Base-by-base conservation (phyloP, 2,888 invertebrate genomes). In the Muscina levida region DNA sequence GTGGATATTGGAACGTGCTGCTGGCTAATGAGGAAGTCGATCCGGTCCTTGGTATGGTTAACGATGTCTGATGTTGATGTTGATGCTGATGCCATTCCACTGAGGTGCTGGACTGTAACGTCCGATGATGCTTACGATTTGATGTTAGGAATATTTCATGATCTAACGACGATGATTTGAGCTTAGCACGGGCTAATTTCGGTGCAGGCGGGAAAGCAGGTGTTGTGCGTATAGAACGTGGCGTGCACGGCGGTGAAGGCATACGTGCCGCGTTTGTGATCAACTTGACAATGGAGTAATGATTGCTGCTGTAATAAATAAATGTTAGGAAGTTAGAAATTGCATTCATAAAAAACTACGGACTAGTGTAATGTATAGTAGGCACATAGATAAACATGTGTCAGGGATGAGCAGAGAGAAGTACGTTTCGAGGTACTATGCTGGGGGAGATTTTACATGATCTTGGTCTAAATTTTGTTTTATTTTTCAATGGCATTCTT, bases 11-110 rank as follows among this genome's bases (percentile, higher is more conserved):
- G 56, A 81, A 77, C 6, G 77, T 85, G 76, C 84, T 88, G 84
- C 88, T 88, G 71, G 87, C 88, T 75, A 88, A 77, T 76, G 88
- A 88, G 48, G 88, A 88, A 56, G 88, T 88, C 72, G 88, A 88
- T 75, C 86, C 88, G 77, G 85, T 86, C 17, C 85, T 85, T 48
- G 87, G 89, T 85, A 87, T 87, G 80, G 85, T 82, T 48, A 82
- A 79, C 56, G 82, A 80, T 71, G 76, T 70, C 75, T 78, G 79
- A 67, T 82, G 46, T 59, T 76, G 57, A 59, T 39, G 57, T 53
- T 68, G 65, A 56, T 77, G 85, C 76, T 51, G 85, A 84, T 74
- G 83, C 88, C 66, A 87, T 87, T 39, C 86, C 85, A 80, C 84
- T 75, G 65, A 82, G 72, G 67, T 71, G 57, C 81, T 75, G 26